Conservation (phyloP, 2,113 vertebrate genomes). For the Labrus mixtus region DNA sequence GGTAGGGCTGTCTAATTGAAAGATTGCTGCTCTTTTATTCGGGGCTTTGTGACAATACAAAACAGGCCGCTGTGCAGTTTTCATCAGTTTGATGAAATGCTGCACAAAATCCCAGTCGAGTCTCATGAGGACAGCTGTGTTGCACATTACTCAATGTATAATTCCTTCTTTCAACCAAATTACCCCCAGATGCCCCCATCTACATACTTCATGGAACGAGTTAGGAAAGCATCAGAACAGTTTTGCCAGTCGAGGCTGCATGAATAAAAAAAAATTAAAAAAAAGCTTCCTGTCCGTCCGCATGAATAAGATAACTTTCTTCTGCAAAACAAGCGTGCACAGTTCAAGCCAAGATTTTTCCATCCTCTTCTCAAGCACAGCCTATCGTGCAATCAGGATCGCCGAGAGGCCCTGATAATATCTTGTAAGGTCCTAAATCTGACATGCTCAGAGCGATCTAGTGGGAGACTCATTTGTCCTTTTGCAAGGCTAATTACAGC, state of each 20-base stretch:
- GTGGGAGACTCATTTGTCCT: constrained; percentile 75
- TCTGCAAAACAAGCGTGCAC: constrained; percentile 13
- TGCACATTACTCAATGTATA: constrained; percentile 49
- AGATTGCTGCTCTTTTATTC: constrained; percentile 28
- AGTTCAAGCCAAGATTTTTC: constrained; percentile 1
- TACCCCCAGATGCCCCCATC: constrained; percentile 61
- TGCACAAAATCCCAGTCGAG: constrained; percentile 37
- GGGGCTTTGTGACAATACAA: constrained; percentile 53
- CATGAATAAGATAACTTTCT: neutral
- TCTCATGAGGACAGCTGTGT: constrained; percentile 59
- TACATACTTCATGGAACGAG: constrained; percentile 42
- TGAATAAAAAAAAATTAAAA: neutral
- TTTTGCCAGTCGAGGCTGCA: constrained; percentile 24
- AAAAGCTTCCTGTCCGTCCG: constrained; percentile 31
- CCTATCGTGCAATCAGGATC: constrained; percentile 29
- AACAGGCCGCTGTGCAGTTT: constrained; percentile 57
- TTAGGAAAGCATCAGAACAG: constrained; percentile 30
- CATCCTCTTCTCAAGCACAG: constrained; percentile 26
- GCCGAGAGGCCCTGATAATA: constrained; percentile 32
- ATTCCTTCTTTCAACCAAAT: constrained; percentile 61
- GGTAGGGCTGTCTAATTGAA: constrained; percentile 30
- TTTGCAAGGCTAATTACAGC: constrained; percentile 71
- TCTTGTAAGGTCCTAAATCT: constrained; percentile 54
- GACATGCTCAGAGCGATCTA: constrained; percentile 40
- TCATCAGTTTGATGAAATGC: constrained; percentile 56